A percentile compares a stretch with the other conserved stretches of the same genome.
Evolutionary conservation across 2,888 invertebrate species (phyloP).

Genomic region (Diaphora mendica): DNA sequence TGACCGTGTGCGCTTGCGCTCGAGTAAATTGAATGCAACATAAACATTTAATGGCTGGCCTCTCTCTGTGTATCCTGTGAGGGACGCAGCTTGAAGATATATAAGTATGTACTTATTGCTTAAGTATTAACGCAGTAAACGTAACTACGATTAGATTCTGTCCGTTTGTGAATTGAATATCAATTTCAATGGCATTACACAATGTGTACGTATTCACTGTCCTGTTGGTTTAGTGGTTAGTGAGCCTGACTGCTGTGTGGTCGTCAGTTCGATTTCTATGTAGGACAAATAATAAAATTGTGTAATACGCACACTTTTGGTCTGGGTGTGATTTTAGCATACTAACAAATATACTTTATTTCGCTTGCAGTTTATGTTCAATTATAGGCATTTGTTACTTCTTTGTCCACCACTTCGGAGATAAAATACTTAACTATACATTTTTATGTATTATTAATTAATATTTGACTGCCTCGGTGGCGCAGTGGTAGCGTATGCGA

Average conservation of each 20-base stretch:
- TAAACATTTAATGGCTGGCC: conserved; percentile 40
- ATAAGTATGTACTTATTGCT: conserved; percentile 2
- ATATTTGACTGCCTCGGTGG: too few relatives aligned
- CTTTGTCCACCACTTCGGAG: too few relatives aligned
- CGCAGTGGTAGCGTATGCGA: too few relatives aligned
- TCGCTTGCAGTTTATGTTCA: too few relatives aligned
- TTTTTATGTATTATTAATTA: too few relatives aligned
- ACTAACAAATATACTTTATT: too few relatives aligned
- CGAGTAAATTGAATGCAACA: conserved; percentile 48
- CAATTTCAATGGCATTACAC: neutral
- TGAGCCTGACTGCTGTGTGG: neutral
- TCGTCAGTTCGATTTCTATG: neutral
- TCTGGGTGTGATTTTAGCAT: too few relatives aligned
- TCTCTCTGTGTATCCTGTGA: conserved; percentile 41
- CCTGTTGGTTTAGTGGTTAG: neutral
- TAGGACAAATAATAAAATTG: too few relatives aligned
- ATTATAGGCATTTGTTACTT: too few relatives aligned
- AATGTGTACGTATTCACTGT: neutral
- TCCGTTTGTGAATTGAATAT: neutral
- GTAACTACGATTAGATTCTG: neutral
- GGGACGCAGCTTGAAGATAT: conserved; percentile 37
- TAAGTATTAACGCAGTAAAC: neutral
- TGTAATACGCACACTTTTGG: too few relatives aligned
- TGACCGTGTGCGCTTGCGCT: conserved; percentile 19
- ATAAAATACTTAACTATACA: too few relatives aligned